phyloP scores from a whole-genome alignment of 2,888 invertebrate species.

The Microplitis deprimator region DNA sequence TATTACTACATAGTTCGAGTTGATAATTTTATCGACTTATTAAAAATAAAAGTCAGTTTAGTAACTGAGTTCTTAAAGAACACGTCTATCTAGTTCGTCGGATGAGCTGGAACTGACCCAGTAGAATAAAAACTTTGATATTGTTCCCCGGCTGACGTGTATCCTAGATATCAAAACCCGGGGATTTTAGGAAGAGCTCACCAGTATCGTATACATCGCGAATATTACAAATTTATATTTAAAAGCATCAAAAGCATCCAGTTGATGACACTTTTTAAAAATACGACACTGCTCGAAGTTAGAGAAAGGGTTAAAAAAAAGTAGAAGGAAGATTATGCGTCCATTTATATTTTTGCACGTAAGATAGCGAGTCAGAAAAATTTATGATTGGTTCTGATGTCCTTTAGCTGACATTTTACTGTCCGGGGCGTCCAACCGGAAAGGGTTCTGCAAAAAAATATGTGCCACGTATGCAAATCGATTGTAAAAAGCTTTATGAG shows the following conservation, averaged over 20 bases:
- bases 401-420: not conserved
- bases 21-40: too few relatives aligned
- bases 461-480: not conserved
- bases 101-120: too few relatives aligned
- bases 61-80: too few relatives aligned
- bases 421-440: not conserved
- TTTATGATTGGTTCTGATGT: not conserved
- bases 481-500: not conserved
- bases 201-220: not conserved
- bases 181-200: not conserved
- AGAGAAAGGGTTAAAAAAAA: not conserved
- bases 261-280: not conserved
- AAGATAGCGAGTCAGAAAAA: not conserved
- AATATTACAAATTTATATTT: not conserved
- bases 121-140: too few relatives aligned
- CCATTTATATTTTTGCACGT: not conserved
- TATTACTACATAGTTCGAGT: too few relatives aligned
- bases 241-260: not conserved
- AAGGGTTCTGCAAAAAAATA: not conserved
- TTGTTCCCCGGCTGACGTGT: too few relatives aligned
- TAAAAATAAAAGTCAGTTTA: too few relatives aligned
- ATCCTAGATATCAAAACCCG: too few relatives aligned
- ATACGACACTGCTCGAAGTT: not conserved
- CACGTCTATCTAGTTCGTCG: too few relatives aligned
- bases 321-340: not conserved